Conservation (phyloP, 1,140 invertebrate genomes). For the Acarapis woodi region DNA sequence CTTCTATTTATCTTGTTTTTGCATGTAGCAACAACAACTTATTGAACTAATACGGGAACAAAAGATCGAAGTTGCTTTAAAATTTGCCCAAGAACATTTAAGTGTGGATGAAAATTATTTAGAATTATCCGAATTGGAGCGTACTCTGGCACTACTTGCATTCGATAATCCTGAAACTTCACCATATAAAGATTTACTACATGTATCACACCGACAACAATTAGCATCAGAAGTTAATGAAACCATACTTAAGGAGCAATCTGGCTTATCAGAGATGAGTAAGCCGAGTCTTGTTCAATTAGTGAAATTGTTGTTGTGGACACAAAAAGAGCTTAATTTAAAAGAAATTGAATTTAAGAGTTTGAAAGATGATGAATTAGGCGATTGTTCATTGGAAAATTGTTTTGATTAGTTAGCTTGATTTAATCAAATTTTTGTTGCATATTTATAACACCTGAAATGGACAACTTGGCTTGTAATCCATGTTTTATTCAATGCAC, state of each 20-base stretch:
- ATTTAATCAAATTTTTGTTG: not conserved
- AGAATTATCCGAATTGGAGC: slow-evolving; percentile 24
- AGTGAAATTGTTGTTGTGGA: slow-evolving; percentile 73
- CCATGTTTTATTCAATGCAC: too few relatives aligned
- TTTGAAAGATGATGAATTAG: slow-evolving; percentile 50
- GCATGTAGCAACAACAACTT: slow-evolving; percentile 54
- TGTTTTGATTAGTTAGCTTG: too few relatives aligned
- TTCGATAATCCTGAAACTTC: slow-evolving; percentile 84
- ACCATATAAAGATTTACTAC: slow-evolving; percentile 79
- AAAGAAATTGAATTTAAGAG: slow-evolving; percentile 74
- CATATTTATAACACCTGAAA: not conserved
- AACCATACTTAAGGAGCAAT: slow-evolving; percentile 68
- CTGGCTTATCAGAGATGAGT: slow-evolving; percentile 55
- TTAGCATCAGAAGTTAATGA: slow-evolving; percentile 90
- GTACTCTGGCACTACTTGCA: slow-evolving; percentile 71
- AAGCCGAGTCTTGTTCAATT: slow-evolving; percentile 50
- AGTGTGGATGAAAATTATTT: slow-evolving; percentile 59
- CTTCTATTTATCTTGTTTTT: slow-evolving; percentile 2
- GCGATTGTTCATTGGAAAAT: not conserved
- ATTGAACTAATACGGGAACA: slow-evolving; percentile 71
- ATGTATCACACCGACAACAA: slow-evolving; percentile 73
- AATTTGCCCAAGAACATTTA: slow-evolving; percentile 75
- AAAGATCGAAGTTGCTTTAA: slow-evolving; percentile 72
- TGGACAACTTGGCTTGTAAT: not conserved
- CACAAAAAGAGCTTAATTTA: slow-evolving; percentile 73